Conservation (phyloP, 2,888 invertebrate species). For the Philereme transversata region DNA sequence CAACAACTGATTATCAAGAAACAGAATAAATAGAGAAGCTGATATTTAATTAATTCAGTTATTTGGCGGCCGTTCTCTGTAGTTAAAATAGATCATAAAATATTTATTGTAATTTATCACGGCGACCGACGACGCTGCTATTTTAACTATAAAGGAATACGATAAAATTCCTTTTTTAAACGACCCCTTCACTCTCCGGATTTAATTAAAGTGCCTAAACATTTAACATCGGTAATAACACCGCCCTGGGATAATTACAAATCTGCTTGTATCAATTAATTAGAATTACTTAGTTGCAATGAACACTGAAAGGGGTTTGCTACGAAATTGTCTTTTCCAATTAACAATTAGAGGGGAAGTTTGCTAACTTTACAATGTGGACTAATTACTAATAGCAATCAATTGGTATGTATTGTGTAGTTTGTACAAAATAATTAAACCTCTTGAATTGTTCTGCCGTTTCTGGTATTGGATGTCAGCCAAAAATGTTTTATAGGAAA, state of each 20-base stretch:
- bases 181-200: constrained; percentile 55
- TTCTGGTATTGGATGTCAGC: neutral
- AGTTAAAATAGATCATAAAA: no score
- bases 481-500: neutral
- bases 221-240: constrained; percentile 73
- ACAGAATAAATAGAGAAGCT: no score
- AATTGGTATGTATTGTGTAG: constrained; percentile 9
- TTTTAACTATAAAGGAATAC: constrained; percentile 5
- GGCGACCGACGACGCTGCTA: no score
- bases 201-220: constrained; percentile 73
- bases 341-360: constrained; percentile 26
- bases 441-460: neutral
- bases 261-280: constrained; percentile 64
- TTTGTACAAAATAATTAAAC: neutral
- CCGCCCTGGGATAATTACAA: constrained; percentile 55
- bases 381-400: constrained; percentile 13
- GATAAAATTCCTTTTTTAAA: constrained; percentile 60
- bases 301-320: constrained; percentile 34
- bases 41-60: no score
- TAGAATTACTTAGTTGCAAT: constrained; percentile 49
- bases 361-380: constrained; percentile 2
- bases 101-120: no score
- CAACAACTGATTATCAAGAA: no score
- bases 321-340: constrained; percentile 37
- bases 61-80: no score